A percentile compares a stretch with the other conserved stretches of the same genome.
These are phyloP conservation scores for Crocodylus rhombifer DNA, from an alignment of 2,797 vertebrate species.

Conservation along the genomic window DNA sequence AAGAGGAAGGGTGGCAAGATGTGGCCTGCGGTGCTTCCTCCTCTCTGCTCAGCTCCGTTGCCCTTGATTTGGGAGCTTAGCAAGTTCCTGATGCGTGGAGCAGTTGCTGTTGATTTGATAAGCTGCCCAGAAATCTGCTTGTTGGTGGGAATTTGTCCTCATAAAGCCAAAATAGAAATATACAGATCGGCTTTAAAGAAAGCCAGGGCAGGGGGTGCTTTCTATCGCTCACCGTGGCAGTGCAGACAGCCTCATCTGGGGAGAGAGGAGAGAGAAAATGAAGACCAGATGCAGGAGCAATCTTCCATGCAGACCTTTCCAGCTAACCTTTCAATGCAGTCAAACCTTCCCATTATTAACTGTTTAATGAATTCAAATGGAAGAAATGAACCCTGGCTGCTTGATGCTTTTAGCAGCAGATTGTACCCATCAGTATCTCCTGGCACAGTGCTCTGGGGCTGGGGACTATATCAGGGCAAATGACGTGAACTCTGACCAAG, in stretches of 20 bases:
- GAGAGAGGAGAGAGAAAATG: constrained; percentile 39
- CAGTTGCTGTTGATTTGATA: background rate
- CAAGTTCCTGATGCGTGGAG: accelerated
- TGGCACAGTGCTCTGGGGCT: background rate
- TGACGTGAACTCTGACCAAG: background rate
- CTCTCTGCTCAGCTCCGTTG: background rate
- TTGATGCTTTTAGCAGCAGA: background rate
- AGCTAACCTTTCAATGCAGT: constrained; percentile 28
- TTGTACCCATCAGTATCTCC: background rate
- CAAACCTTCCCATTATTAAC: background rate
- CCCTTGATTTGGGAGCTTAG: background rate
- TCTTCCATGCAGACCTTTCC: background rate
- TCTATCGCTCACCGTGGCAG: constrained; percentile 13
- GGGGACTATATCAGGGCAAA: background rate
- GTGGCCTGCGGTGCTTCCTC: background rate
- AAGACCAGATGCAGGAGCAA: constrained; percentile 58
- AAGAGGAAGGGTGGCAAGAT: background rate
- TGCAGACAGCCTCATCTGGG: constrained; percentile 29
- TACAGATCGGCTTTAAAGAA: background rate
- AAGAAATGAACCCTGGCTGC: background rate
- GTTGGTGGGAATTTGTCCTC: background rate
- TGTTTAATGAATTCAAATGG: background rate
- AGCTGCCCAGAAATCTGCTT: background rate
- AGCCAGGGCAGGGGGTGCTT: background rate
- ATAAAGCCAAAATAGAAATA: background rate